Evolutionary conservation across 2,797 vertebrate genomes (phyloP), one percentile per base, ranked within the genome.

Genomic region (Prionace glauca): DNA sequence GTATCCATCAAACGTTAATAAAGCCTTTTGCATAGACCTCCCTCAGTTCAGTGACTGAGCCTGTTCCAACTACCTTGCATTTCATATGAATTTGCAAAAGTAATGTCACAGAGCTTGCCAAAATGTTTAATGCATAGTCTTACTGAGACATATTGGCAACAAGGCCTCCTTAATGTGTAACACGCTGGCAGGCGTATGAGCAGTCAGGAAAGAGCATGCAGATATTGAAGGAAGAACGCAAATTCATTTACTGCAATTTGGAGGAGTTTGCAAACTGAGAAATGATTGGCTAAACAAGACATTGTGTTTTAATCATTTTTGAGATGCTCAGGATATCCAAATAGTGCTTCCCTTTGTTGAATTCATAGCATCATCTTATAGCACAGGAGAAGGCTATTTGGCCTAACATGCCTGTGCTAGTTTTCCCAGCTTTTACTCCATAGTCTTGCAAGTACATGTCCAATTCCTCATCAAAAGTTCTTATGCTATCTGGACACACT

Each of bases 151-250:
- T 74, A 77, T 77, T 95, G 93, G 71, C 93, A 95, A 77, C 71
- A 95, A 32, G 41, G 71, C 20, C 93, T 95, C 26, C 71, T 95
- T 95, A 95, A 95, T 74, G 71, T 60, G 93, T 32, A 95, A 95
- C 93, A 74, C 77, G 93, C 93, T 95, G 93, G 93, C 93, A 95
- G 93, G 69, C 93, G 5, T 95, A 56, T 95, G 93, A 95, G 93
- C 93, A 95, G 12, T 56, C 93, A 74, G 93, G 74, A 72, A 29
- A 56, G 71, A 69, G 36, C 67, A 8, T 74, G 12, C 69, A 50
- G 69, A 71, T 45, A 72, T 72, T 72, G 69, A 74, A 50, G 29
- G 45, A 77, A 74, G 50, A 12, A 74, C 16, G 1, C 32, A n/a
- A 60, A 77, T 95, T 32, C 12, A 16, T 24, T 2, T 56, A 77